phyloP scores from a whole-genome alignment of 2,113 vertebrate species.

The Austrofundulus limnaeus region DNA sequence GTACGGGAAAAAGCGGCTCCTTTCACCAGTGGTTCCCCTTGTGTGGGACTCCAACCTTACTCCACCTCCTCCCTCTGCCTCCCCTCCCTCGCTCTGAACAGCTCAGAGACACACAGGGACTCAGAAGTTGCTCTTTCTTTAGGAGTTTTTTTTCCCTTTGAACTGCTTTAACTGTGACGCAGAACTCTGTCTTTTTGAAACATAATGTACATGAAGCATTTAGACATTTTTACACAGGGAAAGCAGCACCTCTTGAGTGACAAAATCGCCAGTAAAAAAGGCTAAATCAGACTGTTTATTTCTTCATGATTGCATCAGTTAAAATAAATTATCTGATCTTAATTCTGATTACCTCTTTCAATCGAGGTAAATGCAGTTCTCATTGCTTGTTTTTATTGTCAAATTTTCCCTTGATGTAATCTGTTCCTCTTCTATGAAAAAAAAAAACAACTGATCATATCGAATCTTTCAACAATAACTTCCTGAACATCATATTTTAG shows the following conservation, averaged over 20 bases:
- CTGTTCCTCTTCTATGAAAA: no score
- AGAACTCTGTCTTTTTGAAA: constrained; percentile 11
- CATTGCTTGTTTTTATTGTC: no score
- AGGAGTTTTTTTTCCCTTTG: no score
- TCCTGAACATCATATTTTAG: background rate
- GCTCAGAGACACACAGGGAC: constrained; percentile 55
- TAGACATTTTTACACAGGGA: background rate
- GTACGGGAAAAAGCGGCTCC: constrained; percentile 59
- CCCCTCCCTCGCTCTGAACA: constrained; percentile 55
- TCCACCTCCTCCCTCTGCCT: constrained; percentile 56
- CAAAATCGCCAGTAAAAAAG: no score
- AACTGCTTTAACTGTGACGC: no score
- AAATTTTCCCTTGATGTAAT: no score
- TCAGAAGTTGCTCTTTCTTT: constrained; percentile 37
- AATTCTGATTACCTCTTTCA: background rate
- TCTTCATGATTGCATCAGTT: no score
- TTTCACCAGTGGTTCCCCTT: constrained; percentile 66
- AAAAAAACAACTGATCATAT: no score
- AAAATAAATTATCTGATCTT: background rate
- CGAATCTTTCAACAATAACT: no score
- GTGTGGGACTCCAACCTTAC: constrained; percentile 69
- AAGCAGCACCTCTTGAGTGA: no score
- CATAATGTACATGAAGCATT: background rate
- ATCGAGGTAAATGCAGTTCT: no score
- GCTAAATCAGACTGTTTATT: no score